Evolutionary conservation across 2,797 vertebrate species (phyloP).

Genomic region (Enteromius argenteus): DNA sequence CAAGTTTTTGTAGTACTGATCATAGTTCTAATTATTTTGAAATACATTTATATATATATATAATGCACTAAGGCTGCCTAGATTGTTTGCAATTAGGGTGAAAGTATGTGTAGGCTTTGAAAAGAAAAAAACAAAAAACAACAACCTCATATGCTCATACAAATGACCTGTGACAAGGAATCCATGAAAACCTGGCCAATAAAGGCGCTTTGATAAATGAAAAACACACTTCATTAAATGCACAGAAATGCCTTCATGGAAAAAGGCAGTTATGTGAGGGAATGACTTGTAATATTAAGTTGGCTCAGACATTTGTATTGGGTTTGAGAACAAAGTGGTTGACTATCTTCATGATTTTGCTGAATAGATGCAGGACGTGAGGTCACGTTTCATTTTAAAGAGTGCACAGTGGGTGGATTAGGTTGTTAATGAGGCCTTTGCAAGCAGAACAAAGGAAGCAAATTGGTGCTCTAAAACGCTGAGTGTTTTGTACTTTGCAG

Average conservation of each 20-base stretch:
- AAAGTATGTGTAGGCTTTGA: neutral
- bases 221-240: slow-evolving; percentile 44
- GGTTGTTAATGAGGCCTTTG: slow-evolving; percentile 48
- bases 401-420: slow-evolving; percentile 32
- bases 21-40: neutral
- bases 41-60: neutral
- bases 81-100: neutral
- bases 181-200: slow-evolving; percentile 31
- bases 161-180: slow-evolving; percentile 31
- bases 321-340: slow-evolving; percentile 31
- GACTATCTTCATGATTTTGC: slow-evolving; percentile 35
- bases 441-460: slow-evolving; percentile 48
- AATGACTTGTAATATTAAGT: slow-evolving; percentile 35
- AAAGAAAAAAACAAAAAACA: neutral
- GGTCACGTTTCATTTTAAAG: slow-evolving; percentile 38
- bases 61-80: neutral
- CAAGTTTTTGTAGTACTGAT: no score
- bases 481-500: slow-evolving; percentile 34
- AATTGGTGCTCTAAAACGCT: slow-evolving; percentile 32
- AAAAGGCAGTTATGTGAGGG: slow-evolving; percentile 43
- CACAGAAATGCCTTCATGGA: slow-evolving; percentile 41
- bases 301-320: slow-evolving; percentile 49
- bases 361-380: slow-evolving; percentile 21
- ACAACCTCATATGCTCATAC: neutral
- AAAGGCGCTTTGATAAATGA: slow-evolving; percentile 37